Base-by-base conservation (phyloP, 2,113 vertebrate species). In the Notarius lentiginosus region DNA sequence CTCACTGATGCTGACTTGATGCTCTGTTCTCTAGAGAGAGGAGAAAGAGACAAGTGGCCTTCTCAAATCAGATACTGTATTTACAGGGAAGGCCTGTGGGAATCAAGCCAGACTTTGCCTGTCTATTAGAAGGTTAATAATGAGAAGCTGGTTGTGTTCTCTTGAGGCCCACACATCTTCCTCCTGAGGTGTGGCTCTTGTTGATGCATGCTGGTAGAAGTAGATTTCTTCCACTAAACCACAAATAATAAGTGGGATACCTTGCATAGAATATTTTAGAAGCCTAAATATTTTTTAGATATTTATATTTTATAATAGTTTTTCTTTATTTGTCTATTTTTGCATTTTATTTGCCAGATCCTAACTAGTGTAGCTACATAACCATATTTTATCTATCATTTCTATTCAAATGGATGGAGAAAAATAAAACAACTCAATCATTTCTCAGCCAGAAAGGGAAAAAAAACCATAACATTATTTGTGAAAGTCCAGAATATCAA, bases 51-150 rank as follows among this genome's bases (percentile, higher is more conserved):
- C 68, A 88, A 85, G 85, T 88, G 87, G 58, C 80, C 68, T 77
- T 61, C 66, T 84, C 84, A 61, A 86, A 90, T 88, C 89, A 84
- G 82, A 87, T 87, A 90, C 85, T 87, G 87, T 90, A 90, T 90
- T 88, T 88, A 83, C 83, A 80, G 14, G 41, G 30, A 79, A 88
- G 85, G 41, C 89, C 82, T 87, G 60, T 82, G 89, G 89, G 87
- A 88, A 82, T 87, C 24, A 66, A 34, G 51, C 80, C 79, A 86
- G 87, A 49, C 82, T 87, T 84, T 84, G 66, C 56, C 76, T 90
- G 68, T 86, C 89, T 86, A 84, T 80, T 88, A 88, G 85, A 85
- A 88, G 41, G 83, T 84, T 86, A 87, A 90, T 90, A 90, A 90
- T 88, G 87, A 88, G 85, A 79, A 86, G 55, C 60, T 63, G 58